A percentile compares a stretch with the other conserved stretches of the same genome.
These are phyloP conservation scores for Temnothorax nylanderi DNA, from an alignment of 1,140 invertebrate species.

Conservation along the genomic window DNA sequence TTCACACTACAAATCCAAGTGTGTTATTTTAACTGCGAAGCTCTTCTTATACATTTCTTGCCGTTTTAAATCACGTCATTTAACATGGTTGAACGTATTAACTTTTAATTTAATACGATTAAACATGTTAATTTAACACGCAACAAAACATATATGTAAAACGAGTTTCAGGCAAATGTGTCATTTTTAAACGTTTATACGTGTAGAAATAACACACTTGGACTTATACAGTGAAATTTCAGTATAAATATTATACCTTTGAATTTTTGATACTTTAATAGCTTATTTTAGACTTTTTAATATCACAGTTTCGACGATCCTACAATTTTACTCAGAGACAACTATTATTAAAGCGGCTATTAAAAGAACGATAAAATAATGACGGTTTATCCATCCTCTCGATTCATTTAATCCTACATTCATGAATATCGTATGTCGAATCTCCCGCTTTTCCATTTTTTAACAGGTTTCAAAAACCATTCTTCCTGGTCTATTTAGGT, in stretches of 20 bases:
- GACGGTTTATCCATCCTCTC: background rate
- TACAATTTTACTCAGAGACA: conserved; percentile 4
- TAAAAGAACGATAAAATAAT: background rate
- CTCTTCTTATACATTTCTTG: too few species aligned
- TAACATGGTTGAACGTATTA: too few species aligned
- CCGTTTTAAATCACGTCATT: too few species aligned
- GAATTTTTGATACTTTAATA: background rate
- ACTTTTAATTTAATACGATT: too few species aligned
- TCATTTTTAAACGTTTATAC: too few species aligned
- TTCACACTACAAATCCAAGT: background rate
- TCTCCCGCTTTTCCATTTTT: background rate
- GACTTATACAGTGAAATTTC: background rate
- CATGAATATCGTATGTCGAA: background rate
- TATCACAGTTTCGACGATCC: background rate
- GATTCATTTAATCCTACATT: conserved; percentile 15
- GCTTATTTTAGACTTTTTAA: background rate
- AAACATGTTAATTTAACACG: too few species aligned
- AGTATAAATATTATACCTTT: background rate
- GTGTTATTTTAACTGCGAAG: too few species aligned
- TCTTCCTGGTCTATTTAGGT: background rate
- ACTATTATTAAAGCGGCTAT: conserved; percentile 15
- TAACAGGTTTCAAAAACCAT: background rate
- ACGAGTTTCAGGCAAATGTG: too few species aligned
- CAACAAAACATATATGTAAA: too few species aligned
- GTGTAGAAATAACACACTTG: too few species aligned